These are phyloP conservation scores for Scolanthus callimorphus DNA, from an alignment of 92 coral and sea anemone genomes.

Conservation along the genomic window DNA sequence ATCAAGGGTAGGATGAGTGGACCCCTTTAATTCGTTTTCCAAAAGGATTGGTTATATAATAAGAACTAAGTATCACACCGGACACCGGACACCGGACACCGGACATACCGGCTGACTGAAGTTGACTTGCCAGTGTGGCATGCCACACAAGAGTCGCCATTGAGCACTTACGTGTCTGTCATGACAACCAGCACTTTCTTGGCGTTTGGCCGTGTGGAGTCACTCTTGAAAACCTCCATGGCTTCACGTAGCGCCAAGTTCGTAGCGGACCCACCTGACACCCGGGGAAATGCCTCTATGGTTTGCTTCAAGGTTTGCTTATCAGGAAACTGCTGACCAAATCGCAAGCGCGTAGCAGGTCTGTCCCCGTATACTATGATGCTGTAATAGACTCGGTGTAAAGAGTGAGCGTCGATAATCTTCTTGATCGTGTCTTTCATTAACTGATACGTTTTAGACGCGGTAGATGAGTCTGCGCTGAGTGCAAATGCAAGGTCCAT, in stretches of 20 bases:
- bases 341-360: conserved; percentile 28
- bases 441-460: conserved; percentile 47
- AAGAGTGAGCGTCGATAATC: conserved; percentile 57
- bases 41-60: no score
- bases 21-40: no score
- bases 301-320: conserved; percentile 19
- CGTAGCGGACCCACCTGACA: conserved; percentile 37
- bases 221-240: conserved; percentile 41
- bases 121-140: no score
- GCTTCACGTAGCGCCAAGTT: conserved; percentile 58
- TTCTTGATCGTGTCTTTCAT: conserved; percentile 66
- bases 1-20: no score
- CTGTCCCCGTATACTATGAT: conserved; percentile 62
- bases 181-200: conserved; percentile 66
- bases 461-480: conserved; percentile 57
- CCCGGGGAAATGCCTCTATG: conserved; percentile 32
- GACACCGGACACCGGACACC: no score
- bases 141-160: no score
- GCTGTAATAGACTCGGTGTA: conserved; percentile 58
- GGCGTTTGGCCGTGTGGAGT: conserved; percentile 61
- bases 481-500: conserved; percentile 82
- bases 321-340: conserved; percentile 27
- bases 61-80: no score
- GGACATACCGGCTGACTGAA: no score
- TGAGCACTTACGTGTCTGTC: conserved; percentile 27